A percentile compares a stretch with the other conserved stretches of the same genome.
phyloP scores from a whole-genome alignment of 2,797 vertebrate genomes.

The Pterois miles region DNA sequence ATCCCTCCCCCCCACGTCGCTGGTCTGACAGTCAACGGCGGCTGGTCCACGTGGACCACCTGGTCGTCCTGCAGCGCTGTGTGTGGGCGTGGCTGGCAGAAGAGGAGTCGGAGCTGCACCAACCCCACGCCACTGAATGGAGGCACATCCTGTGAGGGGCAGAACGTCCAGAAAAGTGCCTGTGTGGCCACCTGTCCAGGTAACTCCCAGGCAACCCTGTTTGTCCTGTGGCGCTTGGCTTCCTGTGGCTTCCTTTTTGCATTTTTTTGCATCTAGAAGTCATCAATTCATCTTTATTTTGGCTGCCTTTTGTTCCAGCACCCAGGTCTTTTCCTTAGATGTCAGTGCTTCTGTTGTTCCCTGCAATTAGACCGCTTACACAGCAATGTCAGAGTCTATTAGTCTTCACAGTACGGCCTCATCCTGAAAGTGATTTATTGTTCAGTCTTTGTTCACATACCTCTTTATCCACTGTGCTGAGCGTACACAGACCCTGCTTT shows the following conservation, averaged over 20 bases:
- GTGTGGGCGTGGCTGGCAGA: conserved; percentile 99
- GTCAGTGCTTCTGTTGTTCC: conserved; percentile 65
- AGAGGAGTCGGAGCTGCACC: conserved; percentile 99
- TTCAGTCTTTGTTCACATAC: conserved; percentile 55
- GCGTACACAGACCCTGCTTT: conserved; percentile 36
- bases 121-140: conserved; percentile 99
- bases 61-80: conserved; percentile 98
- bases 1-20: conserved; percentile 26
- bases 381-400: conserved; percentile 54
- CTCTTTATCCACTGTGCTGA: conserved; percentile 50
- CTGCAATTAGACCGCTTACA: conserved; percentile 58
- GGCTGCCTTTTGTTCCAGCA: conserved; percentile 61
- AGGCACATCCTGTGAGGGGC: conserved; percentile 97
- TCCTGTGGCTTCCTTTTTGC: conserved; percentile 73
- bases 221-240: conserved; percentile 77
- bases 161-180: conserved; percentile 99
- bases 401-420: conserved; percentile 41
- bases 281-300: conserved; percentile 73
- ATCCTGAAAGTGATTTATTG: conserved; percentile 59
- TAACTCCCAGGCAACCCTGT: conserved; percentile 82
- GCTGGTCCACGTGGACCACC: conserved; percentile 99
- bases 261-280: conserved; percentile 74
- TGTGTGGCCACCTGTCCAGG: conserved; percentile 99
- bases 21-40: conserved; percentile 93
- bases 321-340: conserved; percentile 48